These are phyloP conservation scores for Chionomys nivalis DNA, from an alignment of 2,113 vertebrate genomes.

Conservation along the genomic window DNA sequence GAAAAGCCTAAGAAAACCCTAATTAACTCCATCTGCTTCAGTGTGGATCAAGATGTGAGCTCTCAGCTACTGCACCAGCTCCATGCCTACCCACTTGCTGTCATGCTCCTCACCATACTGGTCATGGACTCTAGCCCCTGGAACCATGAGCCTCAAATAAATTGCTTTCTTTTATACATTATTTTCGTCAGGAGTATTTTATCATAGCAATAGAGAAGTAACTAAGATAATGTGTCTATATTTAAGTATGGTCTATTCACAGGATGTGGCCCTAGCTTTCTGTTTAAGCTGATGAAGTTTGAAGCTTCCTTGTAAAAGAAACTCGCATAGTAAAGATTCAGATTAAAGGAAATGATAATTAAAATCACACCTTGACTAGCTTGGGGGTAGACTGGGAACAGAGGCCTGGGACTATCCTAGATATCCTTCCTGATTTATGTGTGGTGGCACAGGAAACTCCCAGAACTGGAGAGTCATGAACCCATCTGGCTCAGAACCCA, in stretches of 20 bases:
- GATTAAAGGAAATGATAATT: not conserved
- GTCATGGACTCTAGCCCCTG: not conserved
- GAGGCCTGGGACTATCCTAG: not conserved
- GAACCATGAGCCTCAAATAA: not conserved
- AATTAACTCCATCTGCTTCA: not conserved
- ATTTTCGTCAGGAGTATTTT: not conserved
- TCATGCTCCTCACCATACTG: too few relatives aligned
- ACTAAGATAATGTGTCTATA: not conserved
- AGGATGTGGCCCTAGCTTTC: not conserved
- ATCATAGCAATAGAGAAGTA: not conserved
- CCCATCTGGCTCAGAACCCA: not conserved
- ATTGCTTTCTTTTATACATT: not conserved
- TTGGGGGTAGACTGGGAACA: fast-evolving
- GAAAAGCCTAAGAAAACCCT: not conserved
- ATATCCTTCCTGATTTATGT: not conserved
- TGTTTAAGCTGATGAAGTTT: not conserved
- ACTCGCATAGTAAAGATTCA: not conserved
- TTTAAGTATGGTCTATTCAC: not conserved
- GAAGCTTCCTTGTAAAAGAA: not conserved
- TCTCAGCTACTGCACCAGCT: not conserved
- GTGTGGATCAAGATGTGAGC: not conserved
- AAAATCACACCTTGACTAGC: not conserved
- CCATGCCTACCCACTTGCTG: not conserved
- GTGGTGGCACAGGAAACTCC: not conserved
- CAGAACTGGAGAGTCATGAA: fast-evolving